A percentile compares a stretch with the other conserved stretches of the same genome.
phyloP scores from a whole-genome alignment of 1,140 invertebrate genomes.

The Zaprionus inermis region DNA sequence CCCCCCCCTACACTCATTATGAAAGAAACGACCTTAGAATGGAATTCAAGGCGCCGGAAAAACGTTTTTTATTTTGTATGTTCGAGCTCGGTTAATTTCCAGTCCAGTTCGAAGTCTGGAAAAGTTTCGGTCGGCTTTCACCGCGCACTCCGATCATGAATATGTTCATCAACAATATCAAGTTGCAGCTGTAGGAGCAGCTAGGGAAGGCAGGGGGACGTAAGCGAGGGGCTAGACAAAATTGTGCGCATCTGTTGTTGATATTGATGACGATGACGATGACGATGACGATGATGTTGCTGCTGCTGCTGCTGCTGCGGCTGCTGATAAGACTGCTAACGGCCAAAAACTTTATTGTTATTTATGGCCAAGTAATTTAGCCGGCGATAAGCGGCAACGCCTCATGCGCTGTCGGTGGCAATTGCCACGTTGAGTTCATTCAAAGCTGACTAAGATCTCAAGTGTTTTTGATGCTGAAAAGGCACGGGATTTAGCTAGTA shows the following conservation, averaged over 20 bases:
- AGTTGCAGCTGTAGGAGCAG: neutral
- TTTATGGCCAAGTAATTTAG: constrained; percentile 76
- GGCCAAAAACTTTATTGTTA: constrained; percentile 72
- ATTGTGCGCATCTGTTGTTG: neutral
- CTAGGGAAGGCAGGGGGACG: neutral
- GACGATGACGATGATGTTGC: constrained; percentile 12
- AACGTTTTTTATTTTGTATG: constrained; percentile 1
- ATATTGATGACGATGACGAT: constrained; percentile 4
- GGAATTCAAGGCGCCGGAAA: constrained; percentile 63
- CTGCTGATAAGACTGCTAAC: constrained; percentile 26
- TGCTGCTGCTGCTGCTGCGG: constrained; percentile 13
- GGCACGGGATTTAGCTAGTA: neutral
- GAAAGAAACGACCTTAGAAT: constrained; percentile 67
- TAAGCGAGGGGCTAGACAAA: neutral
- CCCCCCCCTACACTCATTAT: neutral
- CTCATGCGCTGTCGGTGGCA: constrained; percentile 1
- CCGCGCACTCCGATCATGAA: neutral
- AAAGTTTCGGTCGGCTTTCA: constrained; percentile 27
- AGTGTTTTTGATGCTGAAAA: neutral
- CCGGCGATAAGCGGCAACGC: constrained; percentile 21
- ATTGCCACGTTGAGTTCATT: constrained; percentile 39
- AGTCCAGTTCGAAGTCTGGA: constrained; percentile 31
- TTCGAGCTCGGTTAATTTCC: constrained; percentile 54
- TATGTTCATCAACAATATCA: constrained; percentile 4
- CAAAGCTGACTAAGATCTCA: constrained; percentile 7